phyloP scores from a whole-genome alignment of 2,113 vertebrate species.

The Dendropsophus ebraccatus region DNA sequence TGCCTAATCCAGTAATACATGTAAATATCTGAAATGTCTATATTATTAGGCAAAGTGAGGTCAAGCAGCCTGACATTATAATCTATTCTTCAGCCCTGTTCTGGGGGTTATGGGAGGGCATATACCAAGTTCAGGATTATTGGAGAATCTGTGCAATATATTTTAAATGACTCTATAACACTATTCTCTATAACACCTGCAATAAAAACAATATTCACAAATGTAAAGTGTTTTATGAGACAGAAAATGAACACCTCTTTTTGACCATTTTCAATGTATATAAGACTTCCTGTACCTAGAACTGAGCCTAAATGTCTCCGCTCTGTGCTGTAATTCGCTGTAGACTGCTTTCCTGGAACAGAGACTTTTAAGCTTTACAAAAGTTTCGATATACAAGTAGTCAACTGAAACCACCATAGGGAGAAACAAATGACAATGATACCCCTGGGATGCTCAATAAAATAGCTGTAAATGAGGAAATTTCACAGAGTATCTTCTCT shows the following conservation, averaged over 20 bases:
- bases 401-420: background rate
- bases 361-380: background rate
- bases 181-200: background rate
- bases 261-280: background rate
- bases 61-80: background rate
- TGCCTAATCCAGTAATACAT: too few species aligned
- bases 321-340: background rate
- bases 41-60: too few species aligned
- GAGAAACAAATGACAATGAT: background rate
- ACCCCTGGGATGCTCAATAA: background rate
- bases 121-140: background rate
- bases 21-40: too few species aligned
- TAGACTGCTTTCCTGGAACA: background rate
- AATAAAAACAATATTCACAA: background rate
- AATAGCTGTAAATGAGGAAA: conserved; percentile 3
- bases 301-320: background rate
- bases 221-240: background rate
- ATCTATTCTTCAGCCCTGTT: background rate
- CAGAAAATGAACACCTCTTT: background rate
- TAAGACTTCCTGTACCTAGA: background rate
- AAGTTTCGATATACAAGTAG: background rate
- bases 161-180: background rate
- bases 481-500: background rate
- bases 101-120: background rate
- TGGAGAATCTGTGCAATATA: background rate